Conservation (phyloP, 2,888 invertebrate species). For the Elegia similella region DNA sequence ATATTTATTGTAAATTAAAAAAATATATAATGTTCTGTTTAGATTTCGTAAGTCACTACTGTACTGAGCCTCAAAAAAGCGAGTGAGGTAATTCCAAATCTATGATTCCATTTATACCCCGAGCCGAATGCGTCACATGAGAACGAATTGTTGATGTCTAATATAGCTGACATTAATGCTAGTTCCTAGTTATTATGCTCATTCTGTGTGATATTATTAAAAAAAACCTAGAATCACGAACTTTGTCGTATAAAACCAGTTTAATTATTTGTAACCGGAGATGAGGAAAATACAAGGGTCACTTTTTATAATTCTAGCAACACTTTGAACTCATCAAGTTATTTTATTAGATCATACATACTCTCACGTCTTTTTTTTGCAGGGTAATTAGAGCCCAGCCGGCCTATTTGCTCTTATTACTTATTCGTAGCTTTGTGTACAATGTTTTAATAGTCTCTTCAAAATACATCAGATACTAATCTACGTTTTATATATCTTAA, state of each 20-base stretch:
- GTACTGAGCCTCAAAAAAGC: neutral
- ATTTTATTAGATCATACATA: neutral
- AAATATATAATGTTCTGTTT: neutral
- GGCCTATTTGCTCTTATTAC: no score
- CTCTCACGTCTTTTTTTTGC: no score
- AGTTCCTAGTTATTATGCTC: neutral
- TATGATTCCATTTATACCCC: slow-evolving; percentile 5
- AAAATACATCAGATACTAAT: no score
- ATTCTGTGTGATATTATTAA: neutral
- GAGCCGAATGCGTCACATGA: neutral
- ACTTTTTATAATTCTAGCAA: slow-evolving; percentile 1
- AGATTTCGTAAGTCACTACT: neutral
- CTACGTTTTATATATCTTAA: no score
- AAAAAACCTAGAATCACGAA: slow-evolving; percentile 7
- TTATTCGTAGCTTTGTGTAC: no score
- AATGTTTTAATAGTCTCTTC: no score
- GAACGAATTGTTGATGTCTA: slow-evolving; percentile 1
- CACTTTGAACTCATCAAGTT: slow-evolving; percentile 5
- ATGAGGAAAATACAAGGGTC: slow-evolving; percentile 10
- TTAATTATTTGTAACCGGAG: neutral
- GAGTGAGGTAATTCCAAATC: neutral
- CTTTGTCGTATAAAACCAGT: slow-evolving; percentile 9
- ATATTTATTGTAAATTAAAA: neutral
- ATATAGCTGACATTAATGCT: neutral
- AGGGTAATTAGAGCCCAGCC: no score